Evolutionary conservation across 2,888 invertebrate genomes (phyloP), one percentile per base, ranked within the genome.

Genomic region (Saturnia japonica): DNA sequence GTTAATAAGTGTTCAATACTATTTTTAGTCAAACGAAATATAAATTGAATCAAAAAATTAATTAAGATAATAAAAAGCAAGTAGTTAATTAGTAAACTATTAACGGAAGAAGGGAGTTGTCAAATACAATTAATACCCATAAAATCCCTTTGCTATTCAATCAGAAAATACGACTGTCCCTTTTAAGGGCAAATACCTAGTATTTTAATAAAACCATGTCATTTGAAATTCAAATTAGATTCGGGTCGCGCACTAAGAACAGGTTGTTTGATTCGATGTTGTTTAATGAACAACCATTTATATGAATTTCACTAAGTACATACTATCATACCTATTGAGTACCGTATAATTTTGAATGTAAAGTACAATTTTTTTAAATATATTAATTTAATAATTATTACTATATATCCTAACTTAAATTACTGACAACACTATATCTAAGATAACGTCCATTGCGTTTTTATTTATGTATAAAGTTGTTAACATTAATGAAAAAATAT

Each of bases 151-250:
- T 71, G 64, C 68, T 71, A 40, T 71, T 71, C 68, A 71, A 71
- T 71, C 51, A 71, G 62, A 62, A 51, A 71, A 71, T 40, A 57
- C 60, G 70, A 62, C 47, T 43, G 40, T 40, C 66, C 54, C 42
- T 70, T 68, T 60, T 68, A 68, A 19, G 60, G 68, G 22, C 71
- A 71, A 68, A 71, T 60, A n/a, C n/a, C n/a, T n/a, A 67, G 57
- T 54, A 42, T 71, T 68, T 68, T 68, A 62, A 62, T 71, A 62
- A 68, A 68, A 64, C 62, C 68, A 60, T 60, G 40, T 68, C 67
- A 67, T 71, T 71, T 71, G 71, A 68, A 64, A 51, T 71, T 68
- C 68, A 71, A 71, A 71, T 71, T 64, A 16, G 47, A 70, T 25
- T 67, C 40, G 45, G 45, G 64, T 62, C 69, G 64, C 64, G 66